phyloP scores from a whole-genome alignment of 1,140 invertebrate genomes.

The Bombyx mandarina region DNA sequence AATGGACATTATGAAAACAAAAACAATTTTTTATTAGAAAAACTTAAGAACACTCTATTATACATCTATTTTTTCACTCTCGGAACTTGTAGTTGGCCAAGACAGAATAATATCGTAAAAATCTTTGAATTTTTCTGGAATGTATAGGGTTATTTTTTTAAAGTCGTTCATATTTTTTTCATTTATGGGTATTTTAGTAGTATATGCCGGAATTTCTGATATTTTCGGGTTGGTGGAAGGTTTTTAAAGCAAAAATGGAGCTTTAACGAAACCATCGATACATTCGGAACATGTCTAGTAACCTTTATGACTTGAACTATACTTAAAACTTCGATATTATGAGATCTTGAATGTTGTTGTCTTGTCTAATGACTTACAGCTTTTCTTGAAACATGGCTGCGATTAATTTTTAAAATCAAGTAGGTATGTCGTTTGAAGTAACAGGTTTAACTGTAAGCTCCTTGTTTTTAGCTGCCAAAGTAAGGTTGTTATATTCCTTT shows the following conservation, averaged over 20 bases:
- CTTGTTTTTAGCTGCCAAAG: background rate
- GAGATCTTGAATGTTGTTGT: background rate
- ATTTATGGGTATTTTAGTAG: conserved; percentile 3
- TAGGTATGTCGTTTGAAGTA: background rate
- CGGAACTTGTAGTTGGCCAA: background rate
- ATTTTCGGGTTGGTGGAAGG: background rate
- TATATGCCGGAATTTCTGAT: conserved; percentile 1
- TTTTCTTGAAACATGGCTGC: background rate
- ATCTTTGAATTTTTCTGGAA: conserved; percentile 1
- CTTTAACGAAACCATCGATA: background rate
- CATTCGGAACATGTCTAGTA: conserved; percentile 1
- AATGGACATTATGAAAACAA: background rate
- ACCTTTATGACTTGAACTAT: conserved; percentile 2
- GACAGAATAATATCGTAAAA: conserved; percentile 3
- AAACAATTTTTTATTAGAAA: background rate
- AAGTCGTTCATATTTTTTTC: background rate
- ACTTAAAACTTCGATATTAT: background rate
- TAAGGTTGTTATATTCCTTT: too few species aligned
- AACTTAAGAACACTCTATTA: background rate
- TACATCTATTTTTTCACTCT: background rate
- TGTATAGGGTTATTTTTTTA: background rate
- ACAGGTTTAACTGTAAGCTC: background rate
- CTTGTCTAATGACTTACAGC: conserved; percentile 2
- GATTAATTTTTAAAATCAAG: conserved; percentile 1
- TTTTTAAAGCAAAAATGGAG: background rate